Evolutionary conservation across 1,140 invertebrate genomes (phyloP).

Genomic region (Drosophila tsacasi): DNA sequence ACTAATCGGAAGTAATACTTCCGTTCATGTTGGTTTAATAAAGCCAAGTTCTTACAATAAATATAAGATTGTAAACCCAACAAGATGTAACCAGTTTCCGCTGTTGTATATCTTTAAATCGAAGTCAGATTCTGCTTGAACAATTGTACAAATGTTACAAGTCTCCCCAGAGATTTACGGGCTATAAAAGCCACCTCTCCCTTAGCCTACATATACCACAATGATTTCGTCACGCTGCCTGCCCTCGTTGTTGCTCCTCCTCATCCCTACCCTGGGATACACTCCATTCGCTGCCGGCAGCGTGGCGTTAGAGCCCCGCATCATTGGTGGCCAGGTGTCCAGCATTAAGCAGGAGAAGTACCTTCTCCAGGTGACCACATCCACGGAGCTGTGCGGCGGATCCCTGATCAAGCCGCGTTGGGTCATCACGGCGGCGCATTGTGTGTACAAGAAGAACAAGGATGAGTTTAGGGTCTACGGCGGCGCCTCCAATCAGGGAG

Average conservation of each 20-base stretch:
- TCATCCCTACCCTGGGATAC: constrained; percentile 11
- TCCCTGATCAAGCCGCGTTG: constrained; percentile 54
- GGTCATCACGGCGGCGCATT: constrained; percentile 67
- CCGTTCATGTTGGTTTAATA: neutral
- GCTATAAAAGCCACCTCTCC: constrained; percentile 15
- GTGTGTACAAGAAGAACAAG: constrained; percentile 35
- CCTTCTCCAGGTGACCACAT: constrained; percentile 58
- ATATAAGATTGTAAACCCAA: neutral
- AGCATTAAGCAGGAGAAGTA: constrained; percentile 58
- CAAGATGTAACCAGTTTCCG: constrained; percentile 12
- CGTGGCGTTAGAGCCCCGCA: constrained; percentile 52
- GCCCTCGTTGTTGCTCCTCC: constrained; percentile 19
- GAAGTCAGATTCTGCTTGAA: constrained; percentile 26
- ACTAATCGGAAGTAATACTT: neutral
- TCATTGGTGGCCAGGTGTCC: constrained; percentile 58
- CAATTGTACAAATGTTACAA: constrained; percentile 67
- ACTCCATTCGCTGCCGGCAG: neutral
- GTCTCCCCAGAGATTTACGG: constrained; percentile 10
- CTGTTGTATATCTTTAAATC: neutral
- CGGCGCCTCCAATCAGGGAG: constrained; percentile 58
- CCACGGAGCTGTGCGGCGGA: constrained; percentile 54
- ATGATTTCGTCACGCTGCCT: constrained; percentile 29
- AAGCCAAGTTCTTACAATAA: neutral
- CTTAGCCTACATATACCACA: neutral
- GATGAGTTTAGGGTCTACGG: constrained; percentile 46